These are phyloP conservation scores for Corythornis madagascariensis DNA, from an alignment of 2,113 vertebrate species.

Conservation along the genomic window DNA sequence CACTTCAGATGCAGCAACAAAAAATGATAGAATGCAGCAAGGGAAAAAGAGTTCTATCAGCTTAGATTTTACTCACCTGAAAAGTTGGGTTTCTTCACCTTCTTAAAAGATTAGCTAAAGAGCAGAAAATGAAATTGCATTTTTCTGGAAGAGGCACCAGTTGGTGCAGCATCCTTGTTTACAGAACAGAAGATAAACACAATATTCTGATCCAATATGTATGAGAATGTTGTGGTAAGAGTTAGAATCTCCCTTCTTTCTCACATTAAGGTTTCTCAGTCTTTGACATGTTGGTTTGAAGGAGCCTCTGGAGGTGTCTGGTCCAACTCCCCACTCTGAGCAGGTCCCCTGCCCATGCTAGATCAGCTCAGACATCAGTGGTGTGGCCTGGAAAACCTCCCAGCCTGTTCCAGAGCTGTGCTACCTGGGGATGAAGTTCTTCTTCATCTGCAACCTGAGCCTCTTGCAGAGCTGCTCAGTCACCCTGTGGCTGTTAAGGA, in stretches of 20 bases:
- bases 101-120: background rate
- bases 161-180: background rate
- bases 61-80: background rate
- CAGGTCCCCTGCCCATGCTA: background rate
- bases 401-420: background rate
- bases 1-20: background rate
- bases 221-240: background rate
- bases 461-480: background rate
- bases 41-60: background rate
- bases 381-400: background rate
- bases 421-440: background rate
- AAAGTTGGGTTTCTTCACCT: background rate
- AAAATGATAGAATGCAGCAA: background rate
- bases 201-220: background rate
- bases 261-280: background rate
- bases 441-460: background rate
- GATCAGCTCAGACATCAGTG: background rate
- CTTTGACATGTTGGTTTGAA: background rate
- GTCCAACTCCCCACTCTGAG: background rate
- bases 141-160: background rate
- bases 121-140: background rate
- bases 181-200: background rate
- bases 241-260: background rate
- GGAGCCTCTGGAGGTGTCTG: background rate
- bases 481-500: background rate